Evolutionary conservation across 2,797 vertebrate species (phyloP), one percentile per base, ranked within the genome.

Genomic region (Thaleichthys pacificus): DNA sequence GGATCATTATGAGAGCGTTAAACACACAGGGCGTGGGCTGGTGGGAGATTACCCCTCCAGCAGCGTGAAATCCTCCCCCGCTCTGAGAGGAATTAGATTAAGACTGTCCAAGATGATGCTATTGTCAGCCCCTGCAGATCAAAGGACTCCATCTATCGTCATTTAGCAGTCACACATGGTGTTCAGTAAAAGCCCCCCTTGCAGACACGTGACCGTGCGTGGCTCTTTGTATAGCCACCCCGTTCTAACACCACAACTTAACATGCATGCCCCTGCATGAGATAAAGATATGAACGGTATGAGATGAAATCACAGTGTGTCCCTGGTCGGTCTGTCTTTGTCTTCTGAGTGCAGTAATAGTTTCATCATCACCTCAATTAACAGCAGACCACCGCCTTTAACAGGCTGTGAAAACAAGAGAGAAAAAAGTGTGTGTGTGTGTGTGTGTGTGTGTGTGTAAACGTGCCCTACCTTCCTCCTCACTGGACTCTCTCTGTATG

Each of bases 401-500:
- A 17, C 51, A 56, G 42, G 42, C 42, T 47, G 42, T 47, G 42
- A 14, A 47, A 47, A 47, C 42, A 14, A 47, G 42, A 12, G 9
- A 47, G 12, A 3, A 2, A 47, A 47, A 2, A 3, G 42, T 21
- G 56, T 21, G 56, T 5, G 17, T n/a, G 57, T 24, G 3, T 26
- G n/a, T n/a, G n/a, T 9, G 54, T 56, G 19, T 60, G 57, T 24
- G 3, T 26, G 22, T 56, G 66, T 68, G 66, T 32, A 47, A 3
- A 47, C 3, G 9, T 38, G 72, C 80, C 86, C 85, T 93, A 93
- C 92, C 91, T 92, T 94, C 93, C 70, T 93, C 93, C 80, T 93
- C 91, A 26, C 94, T 94, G 83, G 93, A 94, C 64, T 94, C 94
- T 80, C 93, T 90, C 85, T 92, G 90, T 71, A 92, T 86, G 9